Evolutionary conservation across 1,140 invertebrate species (phyloP).

Genomic region (Diabrotica virgifera): DNA sequence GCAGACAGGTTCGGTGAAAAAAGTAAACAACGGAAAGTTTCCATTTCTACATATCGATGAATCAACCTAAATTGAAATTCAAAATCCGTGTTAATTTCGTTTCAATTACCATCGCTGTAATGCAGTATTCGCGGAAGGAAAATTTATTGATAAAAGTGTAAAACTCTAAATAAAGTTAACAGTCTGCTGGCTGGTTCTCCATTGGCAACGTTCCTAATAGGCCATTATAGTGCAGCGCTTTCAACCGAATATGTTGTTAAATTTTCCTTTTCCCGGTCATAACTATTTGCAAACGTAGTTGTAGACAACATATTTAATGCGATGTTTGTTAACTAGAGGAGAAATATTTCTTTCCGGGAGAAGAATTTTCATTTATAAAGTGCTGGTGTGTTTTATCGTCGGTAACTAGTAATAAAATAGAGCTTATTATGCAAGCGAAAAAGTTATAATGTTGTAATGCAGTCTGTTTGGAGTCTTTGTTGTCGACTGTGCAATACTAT

Average conservation of each 20-base stretch:
- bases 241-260: conserved; percentile 18
- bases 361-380: no score
- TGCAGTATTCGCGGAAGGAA: conserved; percentile 3
- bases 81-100: conserved; percentile 7
- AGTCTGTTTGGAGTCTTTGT: no score
- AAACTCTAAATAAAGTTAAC: conserved; percentile 32
- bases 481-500: no score
- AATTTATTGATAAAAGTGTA: conserved; percentile 23
- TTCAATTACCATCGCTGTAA: conserved; percentile 10
- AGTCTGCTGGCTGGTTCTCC: conserved; percentile 18
- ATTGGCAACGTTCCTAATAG: conserved; percentile 35
- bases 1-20: no score
- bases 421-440: no score
- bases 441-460: no score
- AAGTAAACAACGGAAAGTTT: no score
- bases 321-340: not conserved
- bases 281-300: conserved; percentile 8
- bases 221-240: conserved; percentile 22
- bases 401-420: no score
- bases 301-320: conserved; percentile 9
- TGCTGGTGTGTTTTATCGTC: no score
- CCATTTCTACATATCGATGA: not conserved
- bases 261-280: conserved; percentile 23
- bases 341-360: not conserved
- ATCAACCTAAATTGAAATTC: conserved; percentile 1